A percentile compares a stretch with the other conserved stretches of the same genome.
Evolutionary conservation across 2,113 vertebrate species (phyloP).

Genomic region (Xiphophorus couchianus): DNA sequence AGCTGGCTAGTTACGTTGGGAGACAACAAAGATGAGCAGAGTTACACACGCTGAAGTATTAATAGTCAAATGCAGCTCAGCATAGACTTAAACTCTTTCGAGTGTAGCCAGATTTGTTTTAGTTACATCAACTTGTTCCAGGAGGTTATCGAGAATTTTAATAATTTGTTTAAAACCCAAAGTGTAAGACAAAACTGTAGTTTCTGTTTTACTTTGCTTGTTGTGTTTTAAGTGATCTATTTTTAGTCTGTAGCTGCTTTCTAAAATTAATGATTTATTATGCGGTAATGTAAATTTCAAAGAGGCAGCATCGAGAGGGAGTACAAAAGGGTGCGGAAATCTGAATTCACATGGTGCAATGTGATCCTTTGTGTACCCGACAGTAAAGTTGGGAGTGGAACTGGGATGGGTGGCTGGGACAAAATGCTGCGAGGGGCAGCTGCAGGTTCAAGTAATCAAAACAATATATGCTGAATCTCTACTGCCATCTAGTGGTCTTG

Average conservation of each 20-base stretch:
- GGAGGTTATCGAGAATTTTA: not conserved
- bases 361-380: constrained; percentile 62
- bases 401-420: constrained; percentile 66
- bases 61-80: not conserved
- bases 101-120: not conserved
- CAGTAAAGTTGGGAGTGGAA: constrained; percentile 56
- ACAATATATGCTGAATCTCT: constrained; percentile 39
- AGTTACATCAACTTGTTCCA: not conserved
- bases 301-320: not conserved
- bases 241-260: not conserved
- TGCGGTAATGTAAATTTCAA: not conserved
- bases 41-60: not conserved
- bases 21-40: constrained; percentile 69
- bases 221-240: constrained; percentile 4
- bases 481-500: constrained; percentile 63
- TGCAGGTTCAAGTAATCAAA: constrained; percentile 50
- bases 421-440: constrained; percentile 43
- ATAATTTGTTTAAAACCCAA: constrained; percentile 5
- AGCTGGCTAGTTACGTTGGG: constrained; percentile 54
- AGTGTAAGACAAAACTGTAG: constrained; percentile 11
- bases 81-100: not conserved
- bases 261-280: not conserved
- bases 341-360: not conserved
- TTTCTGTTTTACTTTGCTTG: not conserved
- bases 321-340: not conserved